Percentiles rank a stretch among this genome's conserved stretches.
phyloP scores from a whole-genome alignment of 92 coral and sea anemone species.

The Galaxea fascicularis region DNA sequence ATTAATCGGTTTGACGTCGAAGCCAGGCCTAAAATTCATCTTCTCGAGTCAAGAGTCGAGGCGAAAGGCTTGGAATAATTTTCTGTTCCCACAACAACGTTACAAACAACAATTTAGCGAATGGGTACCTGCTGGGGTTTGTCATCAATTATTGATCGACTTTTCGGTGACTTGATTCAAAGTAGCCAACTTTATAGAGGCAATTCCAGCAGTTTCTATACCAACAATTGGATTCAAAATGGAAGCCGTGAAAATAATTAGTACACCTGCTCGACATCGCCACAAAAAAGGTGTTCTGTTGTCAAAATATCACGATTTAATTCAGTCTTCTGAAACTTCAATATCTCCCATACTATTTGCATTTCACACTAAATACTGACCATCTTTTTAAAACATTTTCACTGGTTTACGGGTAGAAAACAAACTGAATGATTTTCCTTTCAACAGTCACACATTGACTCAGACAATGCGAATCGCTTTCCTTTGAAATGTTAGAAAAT shows the following conservation, averaged over 20 bases:
- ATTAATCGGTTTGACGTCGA: not conserved
- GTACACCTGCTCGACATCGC: constrained; percentile 19
- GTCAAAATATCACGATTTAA: not conserved
- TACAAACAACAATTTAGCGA: constrained; percentile 17
- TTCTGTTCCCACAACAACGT: constrained; percentile 48
- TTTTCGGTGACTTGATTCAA: constrained; percentile 1
- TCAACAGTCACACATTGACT: too few species aligned
- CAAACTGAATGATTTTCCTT: too few species aligned
- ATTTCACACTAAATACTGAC: not conserved
- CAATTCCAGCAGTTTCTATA: not conserved
- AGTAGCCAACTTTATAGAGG: not conserved
- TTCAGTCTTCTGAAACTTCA: not conserved
- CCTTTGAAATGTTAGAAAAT: too few species aligned
- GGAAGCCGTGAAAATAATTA: not conserved
- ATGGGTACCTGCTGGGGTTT: constrained; percentile 36
- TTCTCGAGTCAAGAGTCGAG: not conserved
- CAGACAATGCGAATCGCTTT: too few species aligned
- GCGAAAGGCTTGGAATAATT: not conserved
- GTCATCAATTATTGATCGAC: constrained; percentile 24
- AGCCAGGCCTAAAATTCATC: not conserved
- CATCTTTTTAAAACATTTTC: too few species aligned
- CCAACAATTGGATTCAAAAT: constrained; percentile 2
- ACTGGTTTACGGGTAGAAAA: too few species aligned
- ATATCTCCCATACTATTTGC: not conserved
- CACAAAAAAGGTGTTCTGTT: not conserved